Evolutionary conservation across 2,888 invertebrate species (phyloP).

Genomic region (Anoplius nigerrimus): DNA sequence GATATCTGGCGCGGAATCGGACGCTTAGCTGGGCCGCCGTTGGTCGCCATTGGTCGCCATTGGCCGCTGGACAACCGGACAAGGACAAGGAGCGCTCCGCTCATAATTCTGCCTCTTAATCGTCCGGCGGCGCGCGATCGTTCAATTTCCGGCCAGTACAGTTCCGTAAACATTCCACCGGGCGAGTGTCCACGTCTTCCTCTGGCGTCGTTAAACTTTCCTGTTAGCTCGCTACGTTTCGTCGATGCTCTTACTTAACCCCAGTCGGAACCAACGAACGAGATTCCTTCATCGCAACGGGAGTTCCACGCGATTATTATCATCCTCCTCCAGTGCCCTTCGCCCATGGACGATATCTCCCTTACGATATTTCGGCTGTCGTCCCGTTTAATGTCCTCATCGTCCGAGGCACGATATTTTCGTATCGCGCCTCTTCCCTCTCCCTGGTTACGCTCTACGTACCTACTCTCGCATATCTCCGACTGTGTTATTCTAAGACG

Average conservation of each 20-base stretch:
- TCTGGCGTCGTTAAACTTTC: background rate
- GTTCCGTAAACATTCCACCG: background rate
- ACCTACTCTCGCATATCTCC: too few relatives aligned
- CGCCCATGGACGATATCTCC: background rate
- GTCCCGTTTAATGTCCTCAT: background rate
- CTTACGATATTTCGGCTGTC: background rate
- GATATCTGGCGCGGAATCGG: too few relatives aligned
- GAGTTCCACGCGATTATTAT: background rate
- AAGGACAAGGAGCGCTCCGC: too few relatives aligned
- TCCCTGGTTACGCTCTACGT: too few relatives aligned
- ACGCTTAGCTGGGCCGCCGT: too few relatives aligned
- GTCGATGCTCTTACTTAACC: background rate
- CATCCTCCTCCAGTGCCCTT: background rate
- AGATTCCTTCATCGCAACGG: constrained; percentile 1
- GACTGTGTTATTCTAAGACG: too few relatives aligned
- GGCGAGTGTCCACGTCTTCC: background rate
- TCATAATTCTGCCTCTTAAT: too few relatives aligned
- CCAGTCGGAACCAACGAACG: background rate
- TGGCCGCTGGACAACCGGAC: too few relatives aligned
- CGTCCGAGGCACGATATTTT: too few relatives aligned
- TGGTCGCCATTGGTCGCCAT: too few relatives aligned
- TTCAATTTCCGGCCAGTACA: background rate
- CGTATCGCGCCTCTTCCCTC: too few relatives aligned
- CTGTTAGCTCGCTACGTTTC: background rate
- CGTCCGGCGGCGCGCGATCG: too few relatives aligned